These are phyloP conservation scores for Porphyrio hochstetteri DNA, from an alignment of 2,113 vertebrate genomes.

Conservation along the genomic window DNA sequence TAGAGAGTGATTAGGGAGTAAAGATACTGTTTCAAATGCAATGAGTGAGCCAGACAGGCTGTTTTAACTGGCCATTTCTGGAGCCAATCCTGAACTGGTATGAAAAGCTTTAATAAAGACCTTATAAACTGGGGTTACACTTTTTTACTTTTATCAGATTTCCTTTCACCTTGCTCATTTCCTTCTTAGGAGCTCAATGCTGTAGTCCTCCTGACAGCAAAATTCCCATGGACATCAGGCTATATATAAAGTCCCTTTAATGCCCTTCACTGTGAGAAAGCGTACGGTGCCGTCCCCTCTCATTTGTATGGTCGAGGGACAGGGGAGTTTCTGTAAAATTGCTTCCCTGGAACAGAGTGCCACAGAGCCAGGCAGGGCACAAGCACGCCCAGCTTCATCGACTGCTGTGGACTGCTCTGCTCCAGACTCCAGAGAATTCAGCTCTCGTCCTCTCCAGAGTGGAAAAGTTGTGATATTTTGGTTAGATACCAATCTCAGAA, in stretches of 20 bases:
- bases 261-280: neutral
- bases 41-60: constrained; percentile 40
- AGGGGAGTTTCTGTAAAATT: neutral
- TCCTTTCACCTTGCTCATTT: constrained; percentile 26
- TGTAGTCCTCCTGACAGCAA: neutral
- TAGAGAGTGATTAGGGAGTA: constrained; percentile 34
- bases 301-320: neutral
- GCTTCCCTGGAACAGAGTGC: neutral
- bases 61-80: neutral
- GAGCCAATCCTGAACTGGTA: neutral
- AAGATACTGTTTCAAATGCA: constrained; percentile 19
- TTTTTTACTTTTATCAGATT: neutral
- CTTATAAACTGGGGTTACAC: neutral
- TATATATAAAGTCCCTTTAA: neutral
- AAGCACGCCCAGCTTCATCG: neutral
- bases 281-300: neutral
- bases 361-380: accelerated
- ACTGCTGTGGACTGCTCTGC: neutral
- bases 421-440: neutral
- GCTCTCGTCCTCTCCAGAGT: neutral
- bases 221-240: neutral
- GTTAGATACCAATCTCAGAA: neutral
- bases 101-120: constrained; percentile 6
- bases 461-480: neutral
- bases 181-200: constrained; percentile 5